These are phyloP conservation scores for Deroplatys truncata DNA, from an alignment of 2,888 invertebrate species.

Conservation along the genomic window DNA sequence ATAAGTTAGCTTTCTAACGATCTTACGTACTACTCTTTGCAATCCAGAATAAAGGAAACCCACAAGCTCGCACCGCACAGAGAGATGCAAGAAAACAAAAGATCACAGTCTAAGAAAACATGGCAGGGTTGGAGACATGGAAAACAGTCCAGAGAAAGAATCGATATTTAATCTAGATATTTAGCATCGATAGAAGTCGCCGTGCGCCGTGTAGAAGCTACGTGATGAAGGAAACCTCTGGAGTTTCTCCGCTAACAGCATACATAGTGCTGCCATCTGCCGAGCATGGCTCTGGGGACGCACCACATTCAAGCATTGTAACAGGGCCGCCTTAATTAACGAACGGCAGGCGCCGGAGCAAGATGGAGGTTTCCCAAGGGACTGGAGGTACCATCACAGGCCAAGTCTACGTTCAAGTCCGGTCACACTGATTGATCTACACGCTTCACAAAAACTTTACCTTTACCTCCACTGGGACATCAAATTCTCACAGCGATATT, in stretches of 20 bases:
- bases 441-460: background rate
- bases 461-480: background rate
- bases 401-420: background rate
- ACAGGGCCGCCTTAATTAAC: background rate
- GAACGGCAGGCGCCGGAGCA: background rate
- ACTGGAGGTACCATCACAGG: background rate
- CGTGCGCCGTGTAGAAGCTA: background rate
- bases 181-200: background rate
- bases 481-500: too few species aligned
- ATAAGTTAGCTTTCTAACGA: too few species aligned
- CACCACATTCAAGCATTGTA: background rate
- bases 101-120: too few species aligned
- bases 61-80: too few species aligned
- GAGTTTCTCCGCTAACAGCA: background rate
- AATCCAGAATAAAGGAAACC: too few species aligned
- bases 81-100: too few species aligned
- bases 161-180: background rate
- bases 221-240: background rate
- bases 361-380: conserved; percentile 8
- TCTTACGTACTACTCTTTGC: too few species aligned
- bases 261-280: background rate
- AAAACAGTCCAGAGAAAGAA: background rate
- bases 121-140: background rate
- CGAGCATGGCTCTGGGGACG: background rate
- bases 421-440: background rate